phyloP scores from a whole-genome alignment of 2,113 vertebrate genomes.

The Thermophis baileyi region DNA sequence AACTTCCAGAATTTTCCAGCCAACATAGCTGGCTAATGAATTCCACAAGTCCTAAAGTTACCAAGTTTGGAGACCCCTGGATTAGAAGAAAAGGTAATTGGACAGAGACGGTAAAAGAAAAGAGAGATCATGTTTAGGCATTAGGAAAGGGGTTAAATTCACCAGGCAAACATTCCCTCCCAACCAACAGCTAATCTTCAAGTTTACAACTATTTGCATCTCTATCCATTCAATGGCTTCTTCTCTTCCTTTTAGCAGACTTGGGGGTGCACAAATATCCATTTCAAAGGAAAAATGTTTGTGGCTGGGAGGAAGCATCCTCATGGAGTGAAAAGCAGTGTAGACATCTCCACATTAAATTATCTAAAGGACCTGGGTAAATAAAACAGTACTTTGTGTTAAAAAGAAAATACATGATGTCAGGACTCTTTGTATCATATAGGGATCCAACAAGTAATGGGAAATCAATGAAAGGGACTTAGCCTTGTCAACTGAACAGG shows the following conservation, averaged over 20 bases:
- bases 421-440: not conserved
- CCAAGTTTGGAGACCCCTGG: no score
- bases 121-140: not conserved
- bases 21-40: not conserved
- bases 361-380: not conserved
- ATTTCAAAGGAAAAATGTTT: not conserved
- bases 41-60: no score
- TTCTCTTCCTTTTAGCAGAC: not conserved
- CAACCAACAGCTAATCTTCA: not conserved
- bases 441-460: not conserved
- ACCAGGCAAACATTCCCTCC: not conserved
- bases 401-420: not conserved
- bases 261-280: not conserved
- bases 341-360: not conserved
- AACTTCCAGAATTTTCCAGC: not conserved
- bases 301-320: not conserved
- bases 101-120: not conserved
- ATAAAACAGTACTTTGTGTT: not conserved
- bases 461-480: not conserved
- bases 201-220: not conserved
- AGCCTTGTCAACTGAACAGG: not conserved
- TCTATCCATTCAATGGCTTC: not conserved
- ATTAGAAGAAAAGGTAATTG: not conserved
- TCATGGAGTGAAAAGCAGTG: not conserved
- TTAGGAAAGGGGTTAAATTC: not conserved